Evolutionary conservation across 2,797 vertebrate genomes (phyloP), one percentile per base, ranked within the genome.

Genomic region (Cygnus olor): DNA sequence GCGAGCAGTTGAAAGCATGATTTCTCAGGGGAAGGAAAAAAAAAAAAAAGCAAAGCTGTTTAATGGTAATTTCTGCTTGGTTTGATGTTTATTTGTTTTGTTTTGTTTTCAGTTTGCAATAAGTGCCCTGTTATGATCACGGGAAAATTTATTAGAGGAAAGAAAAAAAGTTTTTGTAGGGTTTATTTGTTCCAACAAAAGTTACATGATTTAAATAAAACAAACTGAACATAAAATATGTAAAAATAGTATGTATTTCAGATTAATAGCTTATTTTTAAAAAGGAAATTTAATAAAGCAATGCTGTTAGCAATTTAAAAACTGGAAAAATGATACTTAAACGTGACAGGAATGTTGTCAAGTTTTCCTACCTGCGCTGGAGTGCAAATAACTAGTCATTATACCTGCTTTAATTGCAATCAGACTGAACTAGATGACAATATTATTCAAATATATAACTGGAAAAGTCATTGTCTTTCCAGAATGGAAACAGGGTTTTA

Each of bases 211-310:
- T 92, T 79, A 94, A 88, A 93, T 79, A 93, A 88, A 93, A 92
- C 76, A 96, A 96, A 89, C 70, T n/a, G 28, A 84, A 84, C 80
- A 94, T 89, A 70, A 95, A 95, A 76, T 93, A 95, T 88, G 70
- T 73, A 92, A 93, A 88, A 72, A 76, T 34, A 73, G 51, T 70
- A 60, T 66, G 91, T 0, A 30, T n/a, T 71, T 63, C 56, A 96
- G 96, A 94, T 93, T 85, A 95, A 88, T 79, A 93, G 56, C n/a
- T 93, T 95, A 78, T 91, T 95, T 95, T 92, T 54, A 3, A 90
- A 96, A 87, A 89, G 40, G 40, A 94, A 94, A 93, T 85, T 92
- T 93, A 95, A 91, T 85, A 94, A 89, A 94, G 24, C 19, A 80
- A 63, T 80, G 78, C 17, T 0, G 2, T 61, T 94, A 89, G 53